A percentile compares a stretch with the other conserved stretches of the same genome.
These are phyloP conservation scores for Rhincodon typus DNA, from an alignment of 2,797 vertebrate genomes.

Conservation along the genomic window DNA sequence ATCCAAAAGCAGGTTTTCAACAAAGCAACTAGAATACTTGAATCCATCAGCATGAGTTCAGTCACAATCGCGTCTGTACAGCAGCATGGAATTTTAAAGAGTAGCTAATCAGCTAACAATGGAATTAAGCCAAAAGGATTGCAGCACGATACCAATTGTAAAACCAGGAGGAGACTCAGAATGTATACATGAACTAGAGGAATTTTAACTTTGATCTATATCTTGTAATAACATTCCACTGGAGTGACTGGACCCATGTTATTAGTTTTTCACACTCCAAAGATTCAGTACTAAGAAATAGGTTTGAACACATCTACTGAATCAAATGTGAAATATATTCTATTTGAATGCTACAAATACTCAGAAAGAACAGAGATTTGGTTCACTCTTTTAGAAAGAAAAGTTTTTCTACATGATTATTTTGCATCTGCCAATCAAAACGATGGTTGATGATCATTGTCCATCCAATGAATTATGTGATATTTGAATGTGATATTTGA, in stretches of 20 bases:
- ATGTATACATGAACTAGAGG: neutral
- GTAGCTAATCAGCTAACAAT: neutral
- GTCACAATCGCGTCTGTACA: neutral
- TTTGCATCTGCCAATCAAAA: conserved; percentile 6
- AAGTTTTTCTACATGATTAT: neutral
- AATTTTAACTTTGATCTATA: conserved; percentile 1
- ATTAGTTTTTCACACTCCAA: neutral
- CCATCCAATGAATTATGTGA: neutral
- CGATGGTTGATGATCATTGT: neutral
- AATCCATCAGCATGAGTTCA: neutral
- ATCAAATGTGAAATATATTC: conserved; percentile 5
- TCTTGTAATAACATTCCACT: conserved; percentile 22
- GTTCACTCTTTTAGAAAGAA: neutral
- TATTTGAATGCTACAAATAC: neutral
- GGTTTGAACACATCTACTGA: neutral
- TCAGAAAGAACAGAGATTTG: neutral
- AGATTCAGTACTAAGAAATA: neutral
- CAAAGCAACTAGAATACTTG: neutral
- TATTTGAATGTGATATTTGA: neutral
- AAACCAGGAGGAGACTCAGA: neutral
- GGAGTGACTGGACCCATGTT: neutral
- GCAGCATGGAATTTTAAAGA: neutral
- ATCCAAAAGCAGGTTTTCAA: neutral
- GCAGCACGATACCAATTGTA: neutral
- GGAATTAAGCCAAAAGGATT: neutral